phyloP scores from a whole-genome alignment of 2,113 vertebrate species.

The Poeciliopsis retropinna region DNA sequence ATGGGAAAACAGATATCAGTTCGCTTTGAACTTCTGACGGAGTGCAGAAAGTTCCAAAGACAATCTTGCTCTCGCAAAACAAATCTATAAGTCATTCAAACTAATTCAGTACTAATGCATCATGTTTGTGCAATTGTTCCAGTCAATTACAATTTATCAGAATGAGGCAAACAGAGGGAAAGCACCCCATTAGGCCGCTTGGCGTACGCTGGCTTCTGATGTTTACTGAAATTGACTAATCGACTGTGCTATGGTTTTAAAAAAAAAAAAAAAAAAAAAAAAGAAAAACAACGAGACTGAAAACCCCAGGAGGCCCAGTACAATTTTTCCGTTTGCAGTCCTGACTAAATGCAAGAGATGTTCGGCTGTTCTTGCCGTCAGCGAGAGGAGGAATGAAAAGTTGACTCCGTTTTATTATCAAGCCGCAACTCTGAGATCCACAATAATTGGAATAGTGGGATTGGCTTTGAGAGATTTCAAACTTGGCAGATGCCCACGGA shows the following conservation, averaged over 20 bases:
- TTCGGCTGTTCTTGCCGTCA: constrained; percentile 13
- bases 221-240: constrained; percentile 66
- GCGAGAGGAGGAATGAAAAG: constrained; percentile 11
- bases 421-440: constrained; percentile 33
- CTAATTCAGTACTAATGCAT: constrained; percentile 58
- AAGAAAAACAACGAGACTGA: constrained; percentile 32
- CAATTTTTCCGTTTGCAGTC: constrained; percentile 40
- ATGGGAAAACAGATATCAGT: constrained; percentile 13
- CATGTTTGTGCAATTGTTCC: constrained; percentile 56
- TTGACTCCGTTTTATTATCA: constrained; percentile 24
- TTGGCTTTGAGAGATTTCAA: constrained; percentile 42
- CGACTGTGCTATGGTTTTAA: constrained; percentile 30
- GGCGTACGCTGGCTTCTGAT: constrained; percentile 48
- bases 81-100: constrained; percentile 62
- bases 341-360: constrained; percentile 29
- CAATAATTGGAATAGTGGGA: constrained; percentile 45
- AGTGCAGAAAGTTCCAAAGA: constrained; percentile 28
- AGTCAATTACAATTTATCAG: constrained; percentile 67
- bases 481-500: constrained; percentile 18
- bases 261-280: too few relatives aligned
- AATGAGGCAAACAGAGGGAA: constrained; percentile 49
- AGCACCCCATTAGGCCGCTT: constrained; percentile 48
- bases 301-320: constrained; percentile 44
- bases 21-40: constrained; percentile 25
- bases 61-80: constrained; percentile 40